These are phyloP conservation scores for Melanaphis sacchari DNA, from an alignment of 1,140 invertebrate species.

Conservation along the genomic window DNA sequence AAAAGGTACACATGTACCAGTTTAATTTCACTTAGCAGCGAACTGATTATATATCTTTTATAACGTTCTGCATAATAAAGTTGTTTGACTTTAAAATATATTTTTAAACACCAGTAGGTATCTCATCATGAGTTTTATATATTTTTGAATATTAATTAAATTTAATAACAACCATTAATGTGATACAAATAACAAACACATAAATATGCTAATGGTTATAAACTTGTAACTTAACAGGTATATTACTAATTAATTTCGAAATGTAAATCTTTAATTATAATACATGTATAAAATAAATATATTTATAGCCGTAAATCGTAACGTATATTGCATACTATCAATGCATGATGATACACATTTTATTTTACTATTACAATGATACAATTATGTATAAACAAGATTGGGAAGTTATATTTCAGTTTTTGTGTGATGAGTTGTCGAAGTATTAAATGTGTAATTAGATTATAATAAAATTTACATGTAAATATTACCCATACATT, in stretches of 20 bases:
- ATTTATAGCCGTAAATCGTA: neutral
- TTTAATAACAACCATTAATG: conserved; percentile 38
- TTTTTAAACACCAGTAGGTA: neutral
- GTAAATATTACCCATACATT: neutral
- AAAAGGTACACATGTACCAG: neutral
- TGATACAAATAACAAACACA: conserved; percentile 5
- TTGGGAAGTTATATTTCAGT: neutral
- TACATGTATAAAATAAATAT: neutral
- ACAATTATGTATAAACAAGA: neutral
- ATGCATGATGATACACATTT: neutral
- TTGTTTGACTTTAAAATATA: neutral
- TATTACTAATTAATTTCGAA: neutral
- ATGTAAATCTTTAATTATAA: neutral
- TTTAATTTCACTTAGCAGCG: neutral
- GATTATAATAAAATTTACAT: conserved; percentile 6
- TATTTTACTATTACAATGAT: neutral
- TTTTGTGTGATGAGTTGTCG: neutral
- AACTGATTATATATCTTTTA: neutral
- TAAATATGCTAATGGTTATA: conserved; percentile 9
- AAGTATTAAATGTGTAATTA: conserved; percentile 26
- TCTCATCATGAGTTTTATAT: neutral
- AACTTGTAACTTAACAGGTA: neutral
- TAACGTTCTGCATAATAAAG: neutral
- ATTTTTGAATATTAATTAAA: conserved; percentile 37
- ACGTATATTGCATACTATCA: conserved; percentile 5